Evolutionary conservation across 2,888 invertebrate genomes (phyloP), one percentile per base, ranked within the genome.

Genomic region (Volucella zonaria): DNA sequence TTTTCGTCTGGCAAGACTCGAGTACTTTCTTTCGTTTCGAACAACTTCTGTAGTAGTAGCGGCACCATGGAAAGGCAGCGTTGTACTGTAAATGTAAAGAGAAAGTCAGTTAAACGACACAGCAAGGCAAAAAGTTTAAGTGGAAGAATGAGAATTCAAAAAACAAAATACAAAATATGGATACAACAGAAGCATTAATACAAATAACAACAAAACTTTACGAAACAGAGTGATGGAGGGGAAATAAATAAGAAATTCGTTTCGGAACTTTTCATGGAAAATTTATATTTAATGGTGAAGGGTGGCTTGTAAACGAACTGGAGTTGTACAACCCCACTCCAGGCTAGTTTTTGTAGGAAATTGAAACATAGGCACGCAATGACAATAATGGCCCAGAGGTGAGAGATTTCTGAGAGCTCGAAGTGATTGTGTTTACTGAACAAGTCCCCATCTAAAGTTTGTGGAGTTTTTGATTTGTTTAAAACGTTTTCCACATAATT

Each of bases 1-100:
- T 59, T 87, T 80, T 61, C 91, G 88, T 68, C 88, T 81, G 68
- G 73, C 83, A 62, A 80, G 87, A 43, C 83, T 83, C 62, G 85
- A 85, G 81, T 85, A 85, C 76, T 85, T 85, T 61, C 85, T 81
- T 73, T 85, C 85, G 59, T 85, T 85, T 47, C 70, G 75, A 23
- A 85, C 75, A 61, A 85, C 76, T 67, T 85, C 62, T 64, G 78
- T 43, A 45, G 61, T 49, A 40, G 66, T 56, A 58, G 47, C 31
- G 31, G 4, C 31, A 31, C 31, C 66, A 47, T 81, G 66, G 54
- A 80, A 81, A 67, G 83, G 71, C 75, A 81, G 76, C 51, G 76
- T 67, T 71, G 76, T 76, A 56, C 83, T 85, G 66, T 47, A 83
- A 83, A 59, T 70, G 58, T 52, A 73, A 70, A 38, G 42, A 47